phyloP scores from a whole-genome alignment of 2,113 vertebrate genomes.

The Apus apus region DNA sequence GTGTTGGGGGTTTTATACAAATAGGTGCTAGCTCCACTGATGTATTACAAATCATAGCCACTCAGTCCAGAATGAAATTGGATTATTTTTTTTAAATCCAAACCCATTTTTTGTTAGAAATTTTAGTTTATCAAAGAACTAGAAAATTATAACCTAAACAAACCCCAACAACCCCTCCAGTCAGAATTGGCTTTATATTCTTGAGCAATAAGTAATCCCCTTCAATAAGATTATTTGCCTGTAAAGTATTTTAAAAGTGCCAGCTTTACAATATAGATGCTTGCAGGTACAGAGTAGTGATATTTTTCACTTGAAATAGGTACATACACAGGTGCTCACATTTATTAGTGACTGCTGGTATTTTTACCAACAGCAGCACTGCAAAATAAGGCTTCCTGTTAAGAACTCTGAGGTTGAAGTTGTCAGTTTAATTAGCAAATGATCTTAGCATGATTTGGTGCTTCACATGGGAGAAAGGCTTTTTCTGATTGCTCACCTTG shows the following conservation, averaged over 20 bases:
- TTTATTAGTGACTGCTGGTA: background rate
- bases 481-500: background rate
- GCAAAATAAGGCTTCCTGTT: background rate
- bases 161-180: background rate
- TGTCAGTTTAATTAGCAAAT: background rate
- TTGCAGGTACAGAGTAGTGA: background rate
- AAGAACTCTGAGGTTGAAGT: background rate
- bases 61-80: background rate
- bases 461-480: conserved; percentile 5
- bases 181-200: background rate
- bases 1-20: background rate
- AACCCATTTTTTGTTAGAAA: background rate
- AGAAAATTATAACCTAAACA: background rate
- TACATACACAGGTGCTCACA: fast-evolving
- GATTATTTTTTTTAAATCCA: background rate
- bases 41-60: background rate
- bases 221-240: background rate
- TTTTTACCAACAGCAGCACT: background rate
- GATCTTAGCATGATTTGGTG: background rate
- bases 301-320: background rate
- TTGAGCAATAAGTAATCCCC: background rate
- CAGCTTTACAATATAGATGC: background rate
- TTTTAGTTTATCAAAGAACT: background rate
- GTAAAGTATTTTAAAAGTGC: background rate
- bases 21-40: background rate